These are phyloP conservation scores for Leucopsar rothschildi DNA, from an alignment of 2,113 vertebrate genomes.

Conservation along the genomic window DNA sequence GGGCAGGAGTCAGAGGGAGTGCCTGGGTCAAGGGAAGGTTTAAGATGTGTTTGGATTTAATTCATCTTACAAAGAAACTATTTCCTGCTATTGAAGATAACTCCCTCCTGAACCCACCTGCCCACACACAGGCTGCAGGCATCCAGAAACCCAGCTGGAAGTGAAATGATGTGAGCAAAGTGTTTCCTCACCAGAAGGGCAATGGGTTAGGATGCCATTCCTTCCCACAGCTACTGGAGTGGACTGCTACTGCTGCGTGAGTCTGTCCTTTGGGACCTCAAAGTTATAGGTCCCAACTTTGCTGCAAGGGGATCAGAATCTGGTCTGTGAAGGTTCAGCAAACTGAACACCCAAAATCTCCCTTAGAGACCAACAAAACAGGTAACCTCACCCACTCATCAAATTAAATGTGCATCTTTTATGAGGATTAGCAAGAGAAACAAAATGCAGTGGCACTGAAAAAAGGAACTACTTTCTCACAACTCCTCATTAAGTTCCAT, in stretches of 20 bases:
- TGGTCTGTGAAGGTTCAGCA: neutral
- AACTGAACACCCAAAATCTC: neutral
- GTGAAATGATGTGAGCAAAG: constrained; percentile 53
- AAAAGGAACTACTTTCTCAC: constrained; percentile 28
- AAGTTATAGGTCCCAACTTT: neutral
- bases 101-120: constrained; percentile 68
- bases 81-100: constrained; percentile 68
- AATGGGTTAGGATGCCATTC: constrained; percentile 57
- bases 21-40: constrained; percentile 65
- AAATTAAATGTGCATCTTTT: neutral
- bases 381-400: neutral
- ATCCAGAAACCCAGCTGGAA: constrained; percentile 63
- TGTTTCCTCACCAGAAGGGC: constrained; percentile 57
- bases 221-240: constrained; percentile 33
- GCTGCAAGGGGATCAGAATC: neutral
- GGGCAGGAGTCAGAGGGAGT: constrained; percentile 62
- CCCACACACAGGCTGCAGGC: constrained; percentile 67
- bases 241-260: neutral
- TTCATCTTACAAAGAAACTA: constrained; percentile 67
- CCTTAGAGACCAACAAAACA: neutral
- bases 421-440: constrained; percentile 26
- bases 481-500: constrained; percentile 20
- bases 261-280: neutral
- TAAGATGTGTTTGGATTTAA: constrained; percentile 67
- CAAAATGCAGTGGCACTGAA: neutral